Evolutionary conservation across 2,888 invertebrate genomes (phyloP).

Genomic region (Acronicta alni): DNA sequence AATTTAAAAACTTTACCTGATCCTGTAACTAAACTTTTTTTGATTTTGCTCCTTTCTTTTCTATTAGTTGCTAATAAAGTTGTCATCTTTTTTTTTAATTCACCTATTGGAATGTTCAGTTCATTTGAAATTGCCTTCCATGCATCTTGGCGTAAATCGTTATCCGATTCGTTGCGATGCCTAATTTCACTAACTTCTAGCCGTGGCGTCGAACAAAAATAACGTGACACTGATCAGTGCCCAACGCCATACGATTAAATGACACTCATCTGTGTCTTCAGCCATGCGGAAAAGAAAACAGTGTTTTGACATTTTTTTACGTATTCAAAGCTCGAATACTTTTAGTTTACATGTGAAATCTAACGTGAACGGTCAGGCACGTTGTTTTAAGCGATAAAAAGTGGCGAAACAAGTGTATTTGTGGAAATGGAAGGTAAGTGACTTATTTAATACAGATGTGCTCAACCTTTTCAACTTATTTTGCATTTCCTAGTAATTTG

Average conservation of each 20-base stretch:
- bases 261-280: conserved; percentile 48
- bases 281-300: conserved; percentile 48
- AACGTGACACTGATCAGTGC: conserved; percentile 47
- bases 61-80: no score
- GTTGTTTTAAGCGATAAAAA: conserved; percentile 44
- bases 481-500: conserved; percentile 35
- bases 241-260: conserved; percentile 48
- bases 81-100: no score
- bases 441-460: conserved; percentile 44
- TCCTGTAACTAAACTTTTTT: no score
- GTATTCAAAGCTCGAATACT: conserved; percentile 35
- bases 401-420: conserved; percentile 49
- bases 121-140: no score
- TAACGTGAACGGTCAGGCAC: conserved; percentile 43
- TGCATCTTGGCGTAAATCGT: no score
- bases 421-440: conserved; percentile 47
- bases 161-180: conserved; percentile 29
- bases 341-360: conserved; percentile 44
- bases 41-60: no score
- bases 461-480: conserved; percentile 46
- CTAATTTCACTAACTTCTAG: conserved; percentile 38
- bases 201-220: conserved; percentile 42
- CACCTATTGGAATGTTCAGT: no score
- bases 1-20: no score
- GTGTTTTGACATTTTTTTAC: conserved; percentile 42